These are phyloP conservation scores for Euclidia mi DNA, from an alignment of 2,888 invertebrate species.

Conservation along the genomic window DNA sequence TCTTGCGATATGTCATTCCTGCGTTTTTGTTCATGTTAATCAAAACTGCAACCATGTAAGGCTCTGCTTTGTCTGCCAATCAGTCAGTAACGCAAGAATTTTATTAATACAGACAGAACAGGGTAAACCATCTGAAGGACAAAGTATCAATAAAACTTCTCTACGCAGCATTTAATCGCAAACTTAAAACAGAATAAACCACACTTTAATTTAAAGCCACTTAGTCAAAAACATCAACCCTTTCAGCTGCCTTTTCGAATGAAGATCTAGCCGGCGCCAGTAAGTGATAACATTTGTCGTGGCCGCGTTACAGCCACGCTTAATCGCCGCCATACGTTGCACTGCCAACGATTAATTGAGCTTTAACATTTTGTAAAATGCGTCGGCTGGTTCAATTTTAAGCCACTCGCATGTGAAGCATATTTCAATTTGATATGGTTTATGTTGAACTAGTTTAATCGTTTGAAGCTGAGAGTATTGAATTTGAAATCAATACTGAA, in stretches of 20 bases:
- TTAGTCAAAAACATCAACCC: slow-evolving; percentile 28
- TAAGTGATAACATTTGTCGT: slow-evolving; percentile 59
- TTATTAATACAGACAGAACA: too few species aligned
- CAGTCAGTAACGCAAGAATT: too few species aligned
- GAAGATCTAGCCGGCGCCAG: slow-evolving; percentile 45
- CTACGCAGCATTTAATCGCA: background rate
- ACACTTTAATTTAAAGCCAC: slow-evolving; percentile 6
- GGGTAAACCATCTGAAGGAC: too few species aligned
- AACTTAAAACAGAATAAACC: background rate
- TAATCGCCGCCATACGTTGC: slow-evolving; percentile 64
- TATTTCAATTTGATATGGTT: background rate
- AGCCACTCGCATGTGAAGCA: slow-evolving; percentile 3
- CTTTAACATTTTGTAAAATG: slow-evolving; percentile 54
- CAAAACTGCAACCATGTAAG: too few species aligned
- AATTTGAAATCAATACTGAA: slow-evolving; percentile 10
- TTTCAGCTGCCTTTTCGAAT: slow-evolving; percentile 34
- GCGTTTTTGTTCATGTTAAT: too few species aligned
- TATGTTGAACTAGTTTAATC: background rate
- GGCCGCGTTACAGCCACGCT: slow-evolving; percentile 48
- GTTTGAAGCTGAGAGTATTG: too few species aligned
- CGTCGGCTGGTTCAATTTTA: slow-evolving; percentile 42
- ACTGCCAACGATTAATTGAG: slow-evolving; percentile 57
- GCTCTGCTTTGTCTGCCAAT: too few species aligned
- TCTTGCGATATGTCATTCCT: too few species aligned
- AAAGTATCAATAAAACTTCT: too few species aligned